Evolutionary conservation across 2,797 vertebrate species (phyloP), one percentile per base, ranked within the genome.

Genomic region (Carcharodon carcharias): DNA sequence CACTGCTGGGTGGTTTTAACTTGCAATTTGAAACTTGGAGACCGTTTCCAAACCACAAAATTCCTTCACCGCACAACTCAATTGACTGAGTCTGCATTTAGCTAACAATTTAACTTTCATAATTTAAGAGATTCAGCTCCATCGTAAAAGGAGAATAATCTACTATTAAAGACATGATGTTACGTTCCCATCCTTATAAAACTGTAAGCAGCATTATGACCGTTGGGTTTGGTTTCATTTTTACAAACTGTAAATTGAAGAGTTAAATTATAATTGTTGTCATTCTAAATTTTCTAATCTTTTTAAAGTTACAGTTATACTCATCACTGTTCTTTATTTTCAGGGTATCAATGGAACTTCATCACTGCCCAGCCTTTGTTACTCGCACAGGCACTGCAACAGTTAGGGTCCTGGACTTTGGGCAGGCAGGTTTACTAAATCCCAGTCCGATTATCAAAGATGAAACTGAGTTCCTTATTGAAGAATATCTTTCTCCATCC

Each of bases 371-470:
- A 97, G 96, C 96, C 82, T 95, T 95, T 96, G 40, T 96, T 96
- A 96, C 96, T 95, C 97, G 96, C 94, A 97, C 97, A 0, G 97
- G 97, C 67, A 97, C 97, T 58, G 97, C 98, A 91, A 97, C 97
- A 87, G 96, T 98, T 96, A 97, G 65, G n/a, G 98, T 98, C 96
- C 97, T 98, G 96, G 98, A 99, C 97, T 97, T 98, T 94, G 97
- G 97, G 96, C 98, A 97, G 97, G 98, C 96, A 96, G 97, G 97
- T n/a, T 97, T 96, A 31, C 97, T 97, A 96, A 99, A 99, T 97
- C 98, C 99, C 96, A 97, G 97, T 96, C 98, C 98, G 0, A 80
- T 96, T 96, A 96, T 96, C 97, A 97, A 97, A 96, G 96, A 95
- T 65, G 97, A 98, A 0, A 73, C 40, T 35, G 96, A 97, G 96